These are phyloP conservation scores for Lutraria lutraria DNA, from an alignment of 2,888 invertebrate species.

Conservation along the genomic window DNA sequence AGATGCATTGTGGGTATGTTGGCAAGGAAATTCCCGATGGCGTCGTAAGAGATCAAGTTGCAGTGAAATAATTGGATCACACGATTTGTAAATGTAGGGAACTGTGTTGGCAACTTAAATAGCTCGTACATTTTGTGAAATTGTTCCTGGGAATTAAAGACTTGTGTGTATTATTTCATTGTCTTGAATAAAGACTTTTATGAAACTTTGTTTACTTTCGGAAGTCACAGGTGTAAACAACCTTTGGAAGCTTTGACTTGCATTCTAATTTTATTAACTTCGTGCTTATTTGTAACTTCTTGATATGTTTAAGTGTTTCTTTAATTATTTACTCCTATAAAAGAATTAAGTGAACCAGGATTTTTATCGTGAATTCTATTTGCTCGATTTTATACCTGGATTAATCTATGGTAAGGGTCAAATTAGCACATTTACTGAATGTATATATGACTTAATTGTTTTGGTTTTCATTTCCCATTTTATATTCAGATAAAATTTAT, in stretches of 20 bases:
- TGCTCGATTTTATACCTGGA: neutral
- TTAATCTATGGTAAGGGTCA: neutral
- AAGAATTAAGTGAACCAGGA: neutral
- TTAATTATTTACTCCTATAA: neutral
- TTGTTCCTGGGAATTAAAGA: neutral
- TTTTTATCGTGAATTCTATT: neutral
- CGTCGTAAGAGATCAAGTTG: constrained; percentile 68
- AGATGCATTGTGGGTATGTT: constrained; percentile 82
- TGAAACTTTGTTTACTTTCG: constrained; percentile 22
- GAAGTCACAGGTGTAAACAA: constrained; percentile 21
- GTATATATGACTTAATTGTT: no score
- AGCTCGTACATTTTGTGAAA: neutral
- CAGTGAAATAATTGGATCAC: constrained; percentile 33
- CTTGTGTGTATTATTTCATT: neutral
- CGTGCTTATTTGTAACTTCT: neutral
- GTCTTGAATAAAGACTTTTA: neutral
- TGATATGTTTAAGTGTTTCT: neutral
- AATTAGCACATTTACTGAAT: no score
- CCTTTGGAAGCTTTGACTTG: neutral
- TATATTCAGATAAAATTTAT: no score
- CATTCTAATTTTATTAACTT: neutral
- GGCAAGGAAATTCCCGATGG: constrained; percentile 85
- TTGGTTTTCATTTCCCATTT: no score
- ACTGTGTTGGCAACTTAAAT: neutral
- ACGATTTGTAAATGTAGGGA: neutral